These are phyloP conservation scores for Chionis minor DNA, from an alignment of 2,113 vertebrate species.

Conservation along the genomic window DNA sequence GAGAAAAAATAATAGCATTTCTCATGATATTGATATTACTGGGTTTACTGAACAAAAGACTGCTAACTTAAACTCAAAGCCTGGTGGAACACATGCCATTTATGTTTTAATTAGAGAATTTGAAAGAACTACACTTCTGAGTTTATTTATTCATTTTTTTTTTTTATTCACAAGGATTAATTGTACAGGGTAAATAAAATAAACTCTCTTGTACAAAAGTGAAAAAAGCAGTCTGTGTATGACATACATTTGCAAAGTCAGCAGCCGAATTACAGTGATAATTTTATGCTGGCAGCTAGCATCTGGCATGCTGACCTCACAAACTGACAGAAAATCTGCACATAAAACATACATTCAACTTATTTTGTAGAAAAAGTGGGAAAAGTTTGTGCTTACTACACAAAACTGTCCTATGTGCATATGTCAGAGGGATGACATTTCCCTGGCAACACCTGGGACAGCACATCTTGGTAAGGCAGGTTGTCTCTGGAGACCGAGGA, in stretches of 20 bases:
- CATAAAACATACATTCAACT: not conserved
- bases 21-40: not conserved
- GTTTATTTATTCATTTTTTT: not conserved
- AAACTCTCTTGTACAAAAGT: not conserved
- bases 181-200: not conserved
- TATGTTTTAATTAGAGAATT: not conserved
- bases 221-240: not conserved
- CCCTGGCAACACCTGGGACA: not conserved
- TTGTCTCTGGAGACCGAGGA: not conserved
- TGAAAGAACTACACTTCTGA: not conserved
- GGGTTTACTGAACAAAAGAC: not conserved
- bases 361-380: not conserved
- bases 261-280: not conserved
- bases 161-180: not conserved
- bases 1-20: not conserved
- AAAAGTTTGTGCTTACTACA: not conserved
- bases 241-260: not conserved
- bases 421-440: not conserved
- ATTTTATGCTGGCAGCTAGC: not conserved
- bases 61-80: not conserved
- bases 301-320: not conserved
- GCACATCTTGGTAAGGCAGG: accelerated
- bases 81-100: not conserved
- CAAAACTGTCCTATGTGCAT: not conserved
- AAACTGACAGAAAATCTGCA: not conserved